Percentiles rank a stretch among this genome's conserved stretches.
phyloP scores from a whole-genome alignment of 2,113 vertebrate genomes.

The Grantiella picta region DNA sequence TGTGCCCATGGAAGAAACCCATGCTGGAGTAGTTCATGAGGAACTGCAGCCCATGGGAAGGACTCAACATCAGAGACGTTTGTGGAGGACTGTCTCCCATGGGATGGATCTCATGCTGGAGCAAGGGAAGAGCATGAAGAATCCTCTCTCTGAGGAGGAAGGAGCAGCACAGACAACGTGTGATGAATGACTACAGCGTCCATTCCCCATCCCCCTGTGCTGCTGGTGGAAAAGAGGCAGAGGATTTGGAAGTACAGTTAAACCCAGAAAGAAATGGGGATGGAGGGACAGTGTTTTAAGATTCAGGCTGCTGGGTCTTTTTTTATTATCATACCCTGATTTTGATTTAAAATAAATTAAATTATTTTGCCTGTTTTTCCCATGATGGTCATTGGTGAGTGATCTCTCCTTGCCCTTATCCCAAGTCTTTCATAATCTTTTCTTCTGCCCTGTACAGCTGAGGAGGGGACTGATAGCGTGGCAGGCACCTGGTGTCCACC shows the following conservation, averaged over 20 bases:
- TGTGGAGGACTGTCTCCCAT: accelerated
- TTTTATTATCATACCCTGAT: neutral
- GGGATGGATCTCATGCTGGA: neutral
- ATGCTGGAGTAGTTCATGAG: neutral
- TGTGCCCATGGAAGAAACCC: neutral
- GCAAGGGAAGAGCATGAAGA: neutral
- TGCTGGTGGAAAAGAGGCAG: neutral
- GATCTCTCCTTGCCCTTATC: neutral
- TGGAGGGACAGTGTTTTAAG: accelerated
- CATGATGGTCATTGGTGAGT: neutral
- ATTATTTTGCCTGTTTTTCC: neutral
- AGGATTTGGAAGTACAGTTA: neutral
- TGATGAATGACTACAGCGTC: neutral
- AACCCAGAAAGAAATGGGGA: neutral
- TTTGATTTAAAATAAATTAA: neutral
- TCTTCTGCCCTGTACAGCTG: neutral
- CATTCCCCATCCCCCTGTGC: accelerated
- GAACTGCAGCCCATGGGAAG: neutral
- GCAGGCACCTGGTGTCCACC: neutral
- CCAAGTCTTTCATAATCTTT: neutral
- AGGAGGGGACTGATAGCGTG: neutral
- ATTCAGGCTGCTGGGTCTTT: neutral
- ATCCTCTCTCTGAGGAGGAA: neutral
- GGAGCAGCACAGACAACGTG: accelerated
- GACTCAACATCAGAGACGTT: neutral